Conservation (phyloP, 1,140 invertebrate species). For the Pseudomyrmex concolor region DNA sequence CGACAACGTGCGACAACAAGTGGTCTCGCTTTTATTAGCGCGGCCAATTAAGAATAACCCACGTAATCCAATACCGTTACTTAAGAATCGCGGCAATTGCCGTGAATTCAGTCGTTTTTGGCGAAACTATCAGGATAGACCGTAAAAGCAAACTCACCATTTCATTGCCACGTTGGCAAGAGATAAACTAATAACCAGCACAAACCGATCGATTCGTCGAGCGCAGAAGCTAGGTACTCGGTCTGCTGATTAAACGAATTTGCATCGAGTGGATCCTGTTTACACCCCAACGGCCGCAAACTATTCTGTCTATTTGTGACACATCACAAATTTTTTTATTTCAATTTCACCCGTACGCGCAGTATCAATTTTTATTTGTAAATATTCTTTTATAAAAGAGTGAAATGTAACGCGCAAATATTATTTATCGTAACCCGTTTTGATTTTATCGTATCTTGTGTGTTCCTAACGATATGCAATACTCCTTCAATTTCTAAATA, state of each 20-base stretch:
- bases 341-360: not conserved
- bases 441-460: no score
- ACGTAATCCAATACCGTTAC: slow-evolving; percentile 16
- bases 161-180: slow-evolving; percentile 9
- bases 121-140: not conserved
- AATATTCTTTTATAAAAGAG: not conserved
- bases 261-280: slow-evolving; percentile 63
- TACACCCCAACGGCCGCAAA: slow-evolving; percentile 27
- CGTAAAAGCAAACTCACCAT: not conserved
- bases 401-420: not conserved
- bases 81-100: not conserved
- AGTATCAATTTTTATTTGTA: no score
- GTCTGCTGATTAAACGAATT: slow-evolving; percentile 64
- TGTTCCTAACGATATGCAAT: no score
- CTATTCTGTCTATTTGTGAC: not conserved
- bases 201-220: slow-evolving; percentile 64
- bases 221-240: not conserved
- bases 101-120: not conserved
- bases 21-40: not conserved
- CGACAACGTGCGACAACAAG: not conserved
- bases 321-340: not conserved
- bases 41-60: slow-evolving; percentile 24
- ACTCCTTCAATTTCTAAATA: no score
- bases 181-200: slow-evolving; percentile 71
- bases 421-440: not conserved